Conservation (phyloP, 2,888 invertebrate genomes). For the Mythimna loreyi region DNA sequence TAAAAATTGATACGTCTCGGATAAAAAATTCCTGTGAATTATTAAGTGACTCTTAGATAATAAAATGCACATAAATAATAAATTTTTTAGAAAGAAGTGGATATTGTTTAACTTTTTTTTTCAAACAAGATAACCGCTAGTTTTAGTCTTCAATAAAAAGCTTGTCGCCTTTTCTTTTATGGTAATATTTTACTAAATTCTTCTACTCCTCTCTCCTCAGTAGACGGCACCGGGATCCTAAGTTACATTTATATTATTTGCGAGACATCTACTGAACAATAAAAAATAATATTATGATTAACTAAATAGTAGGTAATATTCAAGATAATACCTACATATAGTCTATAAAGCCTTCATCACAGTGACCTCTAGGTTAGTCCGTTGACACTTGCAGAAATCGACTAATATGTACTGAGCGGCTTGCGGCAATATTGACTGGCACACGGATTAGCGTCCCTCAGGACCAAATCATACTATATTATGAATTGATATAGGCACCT, state of each 20-base stretch:
- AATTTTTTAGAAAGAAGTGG: too few relatives aligned
- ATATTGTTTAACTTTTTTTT: constrained; percentile 8
- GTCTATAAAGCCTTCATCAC: background rate
- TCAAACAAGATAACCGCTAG: background rate
- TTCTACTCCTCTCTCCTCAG: too few relatives aligned
- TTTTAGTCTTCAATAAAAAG: constrained; percentile 17
- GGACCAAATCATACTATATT: background rate
- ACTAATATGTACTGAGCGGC: constrained; percentile 16
- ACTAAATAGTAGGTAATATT: too few relatives aligned
- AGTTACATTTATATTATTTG: too few relatives aligned
- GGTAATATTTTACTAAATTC: constrained; percentile 25
- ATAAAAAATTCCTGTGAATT: background rate
- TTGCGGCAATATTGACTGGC: constrained; percentile 39
- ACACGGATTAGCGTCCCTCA: constrained; percentile 25
- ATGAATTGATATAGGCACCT: constrained; percentile 3
- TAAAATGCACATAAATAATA: too few relatives aligned
- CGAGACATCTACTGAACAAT: too few relatives aligned
- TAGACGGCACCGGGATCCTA: too few relatives aligned
- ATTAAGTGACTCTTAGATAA: background rate
- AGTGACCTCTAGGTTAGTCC: constrained; percentile 9
- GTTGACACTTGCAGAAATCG: constrained; percentile 1
- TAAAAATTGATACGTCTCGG: background rate
- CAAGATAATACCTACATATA: too few relatives aligned
- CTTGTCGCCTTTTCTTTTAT: constrained; percentile 19
- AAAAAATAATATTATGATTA: too few relatives aligned